Evolutionary conservation across 2,797 vertebrate species (phyloP).

Genomic region (Cichlasoma orientale): DNA sequence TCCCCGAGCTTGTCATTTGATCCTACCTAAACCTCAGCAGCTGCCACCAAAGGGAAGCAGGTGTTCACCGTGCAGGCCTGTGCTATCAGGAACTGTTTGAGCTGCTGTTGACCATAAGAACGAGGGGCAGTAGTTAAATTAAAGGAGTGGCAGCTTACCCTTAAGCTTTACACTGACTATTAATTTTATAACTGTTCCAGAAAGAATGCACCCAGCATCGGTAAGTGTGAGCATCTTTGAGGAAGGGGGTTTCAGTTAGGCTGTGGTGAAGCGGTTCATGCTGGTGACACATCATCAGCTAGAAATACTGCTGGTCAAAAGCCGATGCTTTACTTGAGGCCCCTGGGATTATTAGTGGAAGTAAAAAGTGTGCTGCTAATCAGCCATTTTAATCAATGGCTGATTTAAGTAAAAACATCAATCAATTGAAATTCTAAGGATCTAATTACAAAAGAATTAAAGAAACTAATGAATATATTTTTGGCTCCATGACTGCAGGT

Average conservation of each 20-base stretch:
- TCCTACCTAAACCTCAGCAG: background rate
- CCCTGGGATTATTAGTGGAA: background rate
- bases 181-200: background rate
- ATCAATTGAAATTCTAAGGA: background rate
- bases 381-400: background rate
- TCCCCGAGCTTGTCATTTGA: background rate
- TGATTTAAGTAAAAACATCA: background rate
- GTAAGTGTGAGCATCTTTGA: background rate
- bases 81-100: background rate
- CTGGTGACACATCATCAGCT: background rate
- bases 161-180: background rate
- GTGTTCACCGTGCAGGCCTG: background rate
- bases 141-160: background rate
- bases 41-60: background rate
- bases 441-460: too few species aligned
- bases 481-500: too few species aligned
- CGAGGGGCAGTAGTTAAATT: background rate
- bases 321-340: background rate
- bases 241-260: background rate
- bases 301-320: constrained; percentile 17
- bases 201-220: background rate
- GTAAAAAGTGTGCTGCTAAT: background rate
- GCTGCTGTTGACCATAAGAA: background rate
- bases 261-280: background rate
- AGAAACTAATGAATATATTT: too few species aligned